Evolutionary conservation across 2,113 vertebrate genomes (phyloP), one percentile per base, ranked within the genome.

Genomic region (Pardalotus punctatus): DNA sequence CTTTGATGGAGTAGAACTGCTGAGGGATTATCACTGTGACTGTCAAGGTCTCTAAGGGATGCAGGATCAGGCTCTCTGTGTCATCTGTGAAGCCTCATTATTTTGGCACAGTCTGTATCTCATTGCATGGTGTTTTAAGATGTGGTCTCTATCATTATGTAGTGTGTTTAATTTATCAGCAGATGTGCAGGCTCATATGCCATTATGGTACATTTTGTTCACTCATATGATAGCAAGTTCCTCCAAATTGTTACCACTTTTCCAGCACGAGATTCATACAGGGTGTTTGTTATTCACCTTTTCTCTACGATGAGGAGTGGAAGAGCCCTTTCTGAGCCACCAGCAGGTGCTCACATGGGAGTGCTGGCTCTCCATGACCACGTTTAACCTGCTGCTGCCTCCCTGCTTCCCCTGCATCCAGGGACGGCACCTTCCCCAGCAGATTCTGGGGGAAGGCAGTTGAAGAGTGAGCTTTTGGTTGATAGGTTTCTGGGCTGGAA

Each of bases 121-220:
- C 2, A 6, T 85, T 94, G 88, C 76, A 53, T 5, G 61, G 67
- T 42, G 88, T 22, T 94, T 94, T 84, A 91, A 92, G 92, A 93
- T 94, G 96, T 95, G 80, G 91, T 87, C 81, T 74, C 64, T 77
- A 74, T 85, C 94, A 6, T 85, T 93, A 64, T 54, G 56, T 35
- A 28, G 62, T 17, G 1, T n/a, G 65, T 94, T 95, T 91, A 90
- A 96, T 97, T 95, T 82, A 88, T 92, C 94, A 97, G 61, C 93
- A 97, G 94, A 95, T 94, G 94, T 96, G 94, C 90, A 62, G 92
- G 70, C 87, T 96, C 91, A 77, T 80, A 83, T n/a, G 93, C 92
- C 31, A 16, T 94, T 85, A 95, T 8, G 67, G 92, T 79, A 94
- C 94, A 69, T 96, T 94, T 97, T 85, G 90, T 94, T 97, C 94